Evolutionary conservation across 2,113 vertebrate genomes (phyloP), one percentile per base, ranked within the genome.

Genomic region (Megaceryle torquata): DNA sequence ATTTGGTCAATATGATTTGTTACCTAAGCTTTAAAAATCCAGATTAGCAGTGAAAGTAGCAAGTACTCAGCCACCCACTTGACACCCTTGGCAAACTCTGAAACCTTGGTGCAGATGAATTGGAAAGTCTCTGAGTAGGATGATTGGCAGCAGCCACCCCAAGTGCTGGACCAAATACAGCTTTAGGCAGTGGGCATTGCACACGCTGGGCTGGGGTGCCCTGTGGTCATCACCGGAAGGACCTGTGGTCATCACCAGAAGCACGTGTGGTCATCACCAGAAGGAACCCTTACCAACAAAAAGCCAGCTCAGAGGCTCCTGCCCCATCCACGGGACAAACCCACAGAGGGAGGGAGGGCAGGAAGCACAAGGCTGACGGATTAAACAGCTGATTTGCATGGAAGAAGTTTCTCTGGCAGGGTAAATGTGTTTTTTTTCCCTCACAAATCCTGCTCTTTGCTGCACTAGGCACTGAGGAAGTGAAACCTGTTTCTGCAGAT

Each of bases 341-440:
- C 8, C 1, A 1, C 2, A 5, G 43, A 51, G 51, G 17, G 29
- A 65, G 33, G 56, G 39, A 2, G 2, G 1, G 25, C 1, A 18
- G 61, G 57, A 69, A 57, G 61, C 67, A 54, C 3, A 13, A 63
- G 54, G 35, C 41, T 50, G 65, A 61, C 14, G 25, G 59, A 28
- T 72, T 19, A 87, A 67, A n/a, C 15, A 54, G 57, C 46, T 83
- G 67, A 39, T 82, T n/a, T 51, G 48, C 33, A 22, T 15, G 31
- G 60, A 72, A 56, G 46, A 82, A 26, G 35, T 61, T 82, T 61
- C 65, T 68, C 67, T 44, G 29, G 39, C 33, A 28, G 41, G 41
- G 60, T 79, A 50, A 61, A 71, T 50, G 80, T 57, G 31, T 5
- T 46, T 39, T 29, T 41, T 28, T 1, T 13, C 25, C 43, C n/a